Conservation (phyloP, 2,888 invertebrate species). For the Brenthis ino region DNA sequence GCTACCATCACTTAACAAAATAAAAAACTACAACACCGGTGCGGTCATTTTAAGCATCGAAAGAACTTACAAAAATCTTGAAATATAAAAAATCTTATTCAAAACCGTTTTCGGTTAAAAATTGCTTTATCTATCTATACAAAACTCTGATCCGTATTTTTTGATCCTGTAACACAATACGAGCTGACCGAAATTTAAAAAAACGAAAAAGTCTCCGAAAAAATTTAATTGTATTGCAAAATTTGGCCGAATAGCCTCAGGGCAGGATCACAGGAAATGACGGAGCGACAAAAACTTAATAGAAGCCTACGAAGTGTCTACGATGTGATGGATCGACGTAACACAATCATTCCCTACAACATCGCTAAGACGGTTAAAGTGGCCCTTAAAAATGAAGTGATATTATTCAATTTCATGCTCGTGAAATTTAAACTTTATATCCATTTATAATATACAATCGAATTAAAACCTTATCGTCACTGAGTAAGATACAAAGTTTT, state of each 20-base stretch:
- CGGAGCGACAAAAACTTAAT: slow-evolving; percentile 69
- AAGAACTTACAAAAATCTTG: slow-evolving; percentile 34
- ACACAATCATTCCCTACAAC: slow-evolving; percentile 75
- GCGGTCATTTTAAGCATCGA: slow-evolving; percentile 39
- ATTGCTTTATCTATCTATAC: slow-evolving; percentile 41
- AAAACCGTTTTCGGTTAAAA: slow-evolving; percentile 53
- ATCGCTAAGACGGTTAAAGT: slow-evolving; percentile 68
- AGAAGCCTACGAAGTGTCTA: slow-evolving; percentile 71
- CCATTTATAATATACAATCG: not conserved
- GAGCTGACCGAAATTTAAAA: slow-evolving; percentile 68
- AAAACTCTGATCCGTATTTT: slow-evolving; percentile 52
- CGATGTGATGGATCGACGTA: slow-evolving; percentile 77
- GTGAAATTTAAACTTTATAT: slow-evolving; percentile 32
- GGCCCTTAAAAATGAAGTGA: slow-evolving; percentile 78
- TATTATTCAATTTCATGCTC: slow-evolving; percentile 66
- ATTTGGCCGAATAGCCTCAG: slow-evolving; percentile 62
- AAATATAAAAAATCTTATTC: slow-evolving; percentile 44
- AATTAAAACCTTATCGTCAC: slow-evolving; percentile 26
- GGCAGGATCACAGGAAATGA: slow-evolving; percentile 72
- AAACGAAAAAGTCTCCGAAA: slow-evolving; percentile 57
- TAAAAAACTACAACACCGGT: slow-evolving; percentile 29
- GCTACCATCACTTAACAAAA: not conserved
- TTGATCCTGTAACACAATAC: slow-evolving; percentile 66
- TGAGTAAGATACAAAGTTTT: slow-evolving; percentile 39
- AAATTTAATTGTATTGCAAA: slow-evolving; percentile 73